Conservation (phyloP, 1,140 invertebrate species). For the Drosophila malerkotliana region DNA sequence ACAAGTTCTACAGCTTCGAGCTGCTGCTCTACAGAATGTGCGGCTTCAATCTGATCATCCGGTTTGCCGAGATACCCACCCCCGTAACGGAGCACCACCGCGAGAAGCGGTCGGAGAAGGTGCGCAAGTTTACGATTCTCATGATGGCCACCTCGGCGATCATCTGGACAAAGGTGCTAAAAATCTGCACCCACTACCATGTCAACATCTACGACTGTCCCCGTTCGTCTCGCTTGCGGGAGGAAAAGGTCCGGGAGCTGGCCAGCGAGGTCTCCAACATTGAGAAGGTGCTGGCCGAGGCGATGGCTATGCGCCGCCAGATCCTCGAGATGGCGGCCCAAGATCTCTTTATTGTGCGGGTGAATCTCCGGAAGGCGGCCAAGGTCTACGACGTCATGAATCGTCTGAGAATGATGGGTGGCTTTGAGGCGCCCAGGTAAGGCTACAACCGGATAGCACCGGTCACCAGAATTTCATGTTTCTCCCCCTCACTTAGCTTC, state of each 20-base stretch:
- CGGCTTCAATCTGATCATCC: constrained; percentile 57
- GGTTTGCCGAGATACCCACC: constrained; percentile 37
- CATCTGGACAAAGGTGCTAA: constrained; percentile 54
- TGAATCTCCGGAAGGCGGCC: constrained; percentile 95
- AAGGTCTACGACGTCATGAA: constrained; percentile 96
- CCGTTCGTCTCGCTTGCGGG: constrained; percentile 12
- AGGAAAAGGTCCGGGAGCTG: constrained; percentile 30
- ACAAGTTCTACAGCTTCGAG: constrained; percentile 85
- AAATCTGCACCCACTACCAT: constrained; percentile 56
- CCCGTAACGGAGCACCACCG: not conserved
- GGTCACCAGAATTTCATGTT: no score
- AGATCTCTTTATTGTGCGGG: constrained; percentile 95
- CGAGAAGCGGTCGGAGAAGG: not conserved
- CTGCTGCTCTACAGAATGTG: constrained; percentile 61
- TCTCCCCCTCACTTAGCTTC: constrained; percentile 84
- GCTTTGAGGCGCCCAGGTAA: constrained; percentile 91
- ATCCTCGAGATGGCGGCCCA: constrained; percentile 93
- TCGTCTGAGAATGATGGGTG: constrained; percentile 93
- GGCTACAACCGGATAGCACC: no score
- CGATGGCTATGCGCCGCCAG: constrained; percentile 90
- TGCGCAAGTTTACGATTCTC: constrained; percentile 54
- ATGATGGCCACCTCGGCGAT: constrained; percentile 51
- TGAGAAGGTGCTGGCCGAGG: constrained; percentile 45
- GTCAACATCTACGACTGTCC: constrained; percentile 69
- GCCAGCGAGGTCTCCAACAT: constrained; percentile 41